Evolutionary conservation across 2,113 vertebrate species (phyloP), one percentile per base, ranked within the genome.

Genomic region (Zapornia atra): DNA sequence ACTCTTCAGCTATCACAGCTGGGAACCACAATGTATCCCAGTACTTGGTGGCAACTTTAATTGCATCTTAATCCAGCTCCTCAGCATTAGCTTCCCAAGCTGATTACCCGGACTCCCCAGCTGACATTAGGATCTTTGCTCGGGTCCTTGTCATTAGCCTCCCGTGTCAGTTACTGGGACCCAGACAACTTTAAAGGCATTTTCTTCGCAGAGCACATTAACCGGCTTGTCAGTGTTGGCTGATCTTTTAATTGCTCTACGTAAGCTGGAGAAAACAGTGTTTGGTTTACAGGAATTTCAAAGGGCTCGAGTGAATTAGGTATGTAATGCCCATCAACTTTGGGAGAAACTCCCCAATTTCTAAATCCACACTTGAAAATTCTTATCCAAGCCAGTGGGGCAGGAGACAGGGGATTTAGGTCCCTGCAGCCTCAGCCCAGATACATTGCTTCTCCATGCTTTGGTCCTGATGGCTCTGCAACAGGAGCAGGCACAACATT

Each of bases 21-120:
- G 92, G 82, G 89, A 95, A 85, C 50, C 66, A 94, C 76, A 80
- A 59, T 36, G 19, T 90, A 90, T 46, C 82, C 64, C 88, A 70
- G 80, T 38, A 54, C 80, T 94, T 53, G 8, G 48, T 66, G 76
- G 91, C 91, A 92, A 71, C 69, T 46, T 83, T 77, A 70, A 94
- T 61, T 88, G 68, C 76, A 83, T 92, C 95, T 93, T 83, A 82
- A 92, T 60, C 77, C 86, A 86, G 69, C 56, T 82, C 86, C 80
- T 68, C 86, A 77, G 86, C 65, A 53, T 70, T 25, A 56, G 44
- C 44, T 82, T 76, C 64, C 85, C 51, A 42, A 26, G 65, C 57
- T 56, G 87, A 93, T 76, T 82, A 76, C 77, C 9, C 20, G 28
- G 15, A 46, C n/a, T 87, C 78, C 51, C 53, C 38, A 56, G 29